phyloP scores from a whole-genome alignment of 2,797 vertebrate genomes.

The Acrocephalus scirpaceus region DNA sequence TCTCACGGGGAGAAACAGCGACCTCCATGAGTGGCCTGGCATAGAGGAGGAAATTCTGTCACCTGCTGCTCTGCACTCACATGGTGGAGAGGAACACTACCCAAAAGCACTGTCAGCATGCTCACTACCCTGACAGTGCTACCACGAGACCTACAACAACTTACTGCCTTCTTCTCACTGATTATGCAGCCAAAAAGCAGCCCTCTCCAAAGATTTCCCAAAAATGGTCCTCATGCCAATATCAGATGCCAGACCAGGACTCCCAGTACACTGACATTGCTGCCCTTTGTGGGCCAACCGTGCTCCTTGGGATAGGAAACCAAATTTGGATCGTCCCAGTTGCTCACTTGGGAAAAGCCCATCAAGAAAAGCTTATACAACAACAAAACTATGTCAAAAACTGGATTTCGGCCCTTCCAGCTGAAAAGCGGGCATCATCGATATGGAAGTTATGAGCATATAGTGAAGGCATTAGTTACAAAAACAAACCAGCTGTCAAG shows the following conservation, averaged over 20 bases:
- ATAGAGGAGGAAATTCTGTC: conserved; percentile 20
- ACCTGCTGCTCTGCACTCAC: not conserved
- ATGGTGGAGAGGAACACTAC: not conserved
- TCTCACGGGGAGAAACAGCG: not conserved
- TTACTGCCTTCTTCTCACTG: not conserved
- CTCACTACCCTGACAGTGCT: not conserved
- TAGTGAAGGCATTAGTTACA: conserved; percentile 63
- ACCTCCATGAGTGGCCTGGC: not conserved
- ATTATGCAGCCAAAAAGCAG: not conserved
- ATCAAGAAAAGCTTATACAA: not conserved
- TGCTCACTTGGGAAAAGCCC: not conserved
- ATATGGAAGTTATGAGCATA: conserved; percentile 66
- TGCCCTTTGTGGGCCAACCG: not conserved
- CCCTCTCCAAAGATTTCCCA: not conserved
- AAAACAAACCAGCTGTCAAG: conserved; percentile 70
- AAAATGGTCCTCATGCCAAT: fast-evolving
- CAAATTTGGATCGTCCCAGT: not conserved
- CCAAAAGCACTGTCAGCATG: not conserved
- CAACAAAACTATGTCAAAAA: not conserved
- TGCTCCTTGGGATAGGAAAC: not conserved
- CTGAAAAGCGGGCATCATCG: conserved; percentile 35
- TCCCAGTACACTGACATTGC: fast-evolving
- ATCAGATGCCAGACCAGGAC: not conserved
- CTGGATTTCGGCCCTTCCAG: conserved; percentile 8
- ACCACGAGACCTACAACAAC: not conserved